Evolutionary conservation across 1,140 invertebrate genomes (phyloP).

Genomic region (Neodiprion fabricii): DNA sequence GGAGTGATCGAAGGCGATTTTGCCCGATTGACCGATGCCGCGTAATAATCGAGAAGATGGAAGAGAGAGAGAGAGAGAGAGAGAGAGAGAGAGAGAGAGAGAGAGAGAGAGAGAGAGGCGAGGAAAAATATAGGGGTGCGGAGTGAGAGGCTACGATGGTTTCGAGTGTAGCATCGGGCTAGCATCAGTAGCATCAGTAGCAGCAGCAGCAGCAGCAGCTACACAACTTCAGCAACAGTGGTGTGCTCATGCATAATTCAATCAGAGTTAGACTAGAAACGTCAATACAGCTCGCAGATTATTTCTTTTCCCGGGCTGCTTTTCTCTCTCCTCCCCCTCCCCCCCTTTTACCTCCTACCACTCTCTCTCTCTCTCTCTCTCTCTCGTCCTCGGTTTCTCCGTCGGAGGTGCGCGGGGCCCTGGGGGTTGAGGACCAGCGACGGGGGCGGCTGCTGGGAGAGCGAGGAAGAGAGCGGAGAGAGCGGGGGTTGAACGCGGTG

Average conservation of each 20-base stretch:
- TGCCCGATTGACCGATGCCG: too few species aligned
- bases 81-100: neutral
- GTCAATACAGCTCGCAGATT: constrained; percentile 65
- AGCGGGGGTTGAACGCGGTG: neutral
- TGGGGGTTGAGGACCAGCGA: constrained; percentile 20
- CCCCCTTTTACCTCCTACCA: neutral
- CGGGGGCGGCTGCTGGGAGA: constrained; percentile 3
- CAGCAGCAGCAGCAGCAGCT: neutral
- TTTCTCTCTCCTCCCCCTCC: constrained; percentile 41
- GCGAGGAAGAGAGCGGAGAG: constrained; percentile 14
- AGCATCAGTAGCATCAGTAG: neutral
- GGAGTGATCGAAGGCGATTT: too few species aligned
- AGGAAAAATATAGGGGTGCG: neutral
- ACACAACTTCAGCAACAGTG: constrained; percentile 39
- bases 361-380: constrained; percentile 12
- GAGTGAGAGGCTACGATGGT: too few species aligned
- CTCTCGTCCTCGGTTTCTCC: constrained; percentile 29
- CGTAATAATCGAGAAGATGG: neutral
- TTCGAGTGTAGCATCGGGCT: neutral
- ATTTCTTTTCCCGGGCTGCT: constrained; percentile 64
- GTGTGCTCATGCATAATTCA: constrained; percentile 64
- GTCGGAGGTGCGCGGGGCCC: constrained; percentile 18
- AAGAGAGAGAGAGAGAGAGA: too few species aligned
- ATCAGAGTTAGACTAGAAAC: constrained; percentile 65
- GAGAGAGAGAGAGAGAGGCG: neutral